Evolutionary conservation across 1,140 invertebrate species (phyloP).

Genomic region (Eufriesea mexicana): DNA sequence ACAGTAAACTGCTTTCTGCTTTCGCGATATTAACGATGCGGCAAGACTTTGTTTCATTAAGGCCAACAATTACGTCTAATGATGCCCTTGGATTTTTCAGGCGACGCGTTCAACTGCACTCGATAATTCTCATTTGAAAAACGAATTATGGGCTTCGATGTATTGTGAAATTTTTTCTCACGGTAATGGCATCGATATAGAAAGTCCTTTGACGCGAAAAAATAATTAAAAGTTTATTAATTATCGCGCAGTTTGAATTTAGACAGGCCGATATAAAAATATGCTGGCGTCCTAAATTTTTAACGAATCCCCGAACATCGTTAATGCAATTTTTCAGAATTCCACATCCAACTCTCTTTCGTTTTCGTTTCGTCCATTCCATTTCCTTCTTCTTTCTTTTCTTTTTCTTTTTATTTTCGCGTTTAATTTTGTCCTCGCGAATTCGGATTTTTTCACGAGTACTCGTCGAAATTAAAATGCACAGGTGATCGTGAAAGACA

Average conservation of each 20-base stretch:
- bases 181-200: constrained; percentile 8
- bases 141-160: constrained; percentile 37
- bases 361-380: not conserved
- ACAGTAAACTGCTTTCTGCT: constrained; percentile 3
- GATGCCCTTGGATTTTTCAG: constrained; percentile 40
- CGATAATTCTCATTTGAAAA: constrained; percentile 46
- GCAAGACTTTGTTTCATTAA: constrained; percentile 36
- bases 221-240: constrained; percentile 54
- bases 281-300: constrained; percentile 23
- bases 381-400: not conserved
- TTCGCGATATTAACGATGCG: constrained; percentile 8
- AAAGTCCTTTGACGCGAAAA: constrained; percentile 30
- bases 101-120: constrained; percentile 11
- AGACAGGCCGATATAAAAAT: constrained; percentile 18
- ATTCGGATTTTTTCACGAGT: not conserved
- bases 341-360: not conserved
- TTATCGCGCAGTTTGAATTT: constrained; percentile 18
- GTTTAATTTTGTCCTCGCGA: not conserved
- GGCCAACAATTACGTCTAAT: constrained; percentile 41
- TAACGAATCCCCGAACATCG: constrained; percentile 26
- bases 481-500: not conserved
- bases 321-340: not conserved
- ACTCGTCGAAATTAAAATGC: not conserved
- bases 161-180: constrained; percentile 21
- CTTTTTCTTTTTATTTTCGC: not conserved